Conservation (phyloP, 2,888 invertebrate genomes). For the Timema cristinae region DNA sequence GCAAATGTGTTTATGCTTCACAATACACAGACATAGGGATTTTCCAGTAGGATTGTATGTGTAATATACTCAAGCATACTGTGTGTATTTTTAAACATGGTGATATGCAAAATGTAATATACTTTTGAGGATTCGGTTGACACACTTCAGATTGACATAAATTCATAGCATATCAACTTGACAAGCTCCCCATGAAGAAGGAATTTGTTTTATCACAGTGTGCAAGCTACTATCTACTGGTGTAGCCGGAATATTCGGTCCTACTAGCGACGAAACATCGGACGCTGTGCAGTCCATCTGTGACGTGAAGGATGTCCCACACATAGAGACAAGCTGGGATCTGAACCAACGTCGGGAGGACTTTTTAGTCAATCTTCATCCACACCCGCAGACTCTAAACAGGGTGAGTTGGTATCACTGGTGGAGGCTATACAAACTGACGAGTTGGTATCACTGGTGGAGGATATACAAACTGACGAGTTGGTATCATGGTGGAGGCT, state of each 20-base stretch:
- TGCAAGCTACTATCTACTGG: slow-evolving; percentile 48
- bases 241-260: slow-evolving; percentile 55
- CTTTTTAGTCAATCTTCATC: slow-evolving; percentile 47
- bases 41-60: too few relatives aligned
- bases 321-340: slow-evolving; percentile 53
- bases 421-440: too few relatives aligned
- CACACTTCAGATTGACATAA: too few relatives aligned
- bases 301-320: slow-evolving; percentile 53
- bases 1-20: too few relatives aligned
- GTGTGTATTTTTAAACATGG: too few relatives aligned
- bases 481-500: not conserved
- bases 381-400: slow-evolving; percentile 46
- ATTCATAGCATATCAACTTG: too few relatives aligned
- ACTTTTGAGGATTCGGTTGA: too few relatives aligned
- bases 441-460: not conserved
- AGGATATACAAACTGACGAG: slow-evolving; percentile 18
- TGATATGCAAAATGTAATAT: too few relatives aligned
- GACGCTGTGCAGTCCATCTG: slow-evolving; percentile 54
- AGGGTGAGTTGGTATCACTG: slow-evolving; percentile 36
- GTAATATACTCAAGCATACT: too few relatives aligned
- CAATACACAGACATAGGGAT: too few relatives aligned
- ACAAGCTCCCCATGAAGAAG: not conserved
- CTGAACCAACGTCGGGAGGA: slow-evolving; percentile 38
- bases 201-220: slow-evolving; percentile 40
- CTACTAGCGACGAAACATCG: slow-evolving; percentile 47